Conservation (phyloP, 2,888 invertebrate species). For the Chrysopilus asiliformis region DNA sequence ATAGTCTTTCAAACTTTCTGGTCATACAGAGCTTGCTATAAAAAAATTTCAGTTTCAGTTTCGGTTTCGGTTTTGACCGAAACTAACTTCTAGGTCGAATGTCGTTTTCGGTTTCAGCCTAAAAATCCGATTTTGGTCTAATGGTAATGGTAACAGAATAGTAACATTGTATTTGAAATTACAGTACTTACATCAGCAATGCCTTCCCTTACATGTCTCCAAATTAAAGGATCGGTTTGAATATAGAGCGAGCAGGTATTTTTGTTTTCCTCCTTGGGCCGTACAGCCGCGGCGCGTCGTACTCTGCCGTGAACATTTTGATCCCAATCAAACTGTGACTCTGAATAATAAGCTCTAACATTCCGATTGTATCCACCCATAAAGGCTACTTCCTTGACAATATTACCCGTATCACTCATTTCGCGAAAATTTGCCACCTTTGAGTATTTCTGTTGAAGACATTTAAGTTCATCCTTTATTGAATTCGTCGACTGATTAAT, state of each 20-base stretch:
- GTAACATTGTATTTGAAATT: no score
- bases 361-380: conserved; percentile 12
- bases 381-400: not conserved
- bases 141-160: no score
- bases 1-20: no score
- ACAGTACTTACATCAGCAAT: conserved; percentile 65
- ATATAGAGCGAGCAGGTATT: conserved; percentile 93
- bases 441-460: conserved; percentile 59
- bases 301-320: conserved; percentile 37
- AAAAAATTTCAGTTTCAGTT: no score
- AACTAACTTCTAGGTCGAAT: no score
- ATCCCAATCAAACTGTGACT: conserved; percentile 40
- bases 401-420: not conserved
- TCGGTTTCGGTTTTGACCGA: no score
- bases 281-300: conserved; percentile 39
- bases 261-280: conserved; percentile 54
- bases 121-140: no score
- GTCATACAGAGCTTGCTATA: no score
- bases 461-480: conserved; percentile 30
- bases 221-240: conserved; percentile 96
- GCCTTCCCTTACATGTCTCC: conserved; percentile 80
- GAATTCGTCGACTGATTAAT: conserved; percentile 11
- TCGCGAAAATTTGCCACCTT: conserved; percentile 50
- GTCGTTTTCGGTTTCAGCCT: no score
- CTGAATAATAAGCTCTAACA: conserved; percentile 26